Evolutionary conservation across 2,113 vertebrate species (phyloP), one percentile per base, ranked within the genome.

Genomic region (Phyllostomus hastatus): DNA sequence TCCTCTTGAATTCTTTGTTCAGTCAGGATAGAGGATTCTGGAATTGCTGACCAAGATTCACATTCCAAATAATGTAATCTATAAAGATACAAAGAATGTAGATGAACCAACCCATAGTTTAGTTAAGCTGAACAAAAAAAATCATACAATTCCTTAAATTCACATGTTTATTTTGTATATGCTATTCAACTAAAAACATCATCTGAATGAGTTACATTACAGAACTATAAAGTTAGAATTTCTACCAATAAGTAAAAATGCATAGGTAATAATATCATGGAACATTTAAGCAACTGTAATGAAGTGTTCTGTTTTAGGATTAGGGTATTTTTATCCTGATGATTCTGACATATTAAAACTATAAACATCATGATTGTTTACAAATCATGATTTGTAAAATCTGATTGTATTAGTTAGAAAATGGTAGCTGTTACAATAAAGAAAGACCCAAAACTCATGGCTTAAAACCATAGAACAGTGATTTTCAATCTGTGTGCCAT

Each of bases 1-100:
- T 87, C 19, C 79, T 95, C 15, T 76, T 95, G 14, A 20, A 73
- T 69, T 84, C 89, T 96, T 83, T 96, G 16, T 93, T 76, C 69
- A 84, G 5, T 33, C 91, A 75, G 85, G 66, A 79, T 50, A 91
- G 91, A 95, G 6, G 8, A 24, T 92, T 54, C 19, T 91, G 43
- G 2, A 84, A 86, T 96, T 97, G 92, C 31, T 83, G 83, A 92
- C 78, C 61, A 38, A 95, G 6, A 24, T 20, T 59, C 72, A 69
- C 61, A 84, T 92, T 95, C 72, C 35, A 80, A 94, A 75, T 90
- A 83, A 7, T 95, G 22, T 84, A 87, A 87, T 4, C 2, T 73
- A 35, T 73, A 78, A 90, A 88, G 54, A 17, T n/a, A 31, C 14
- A n/a, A 83, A 95, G 7, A 1, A 61, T 66, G 5, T 33, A 90